These are phyloP conservation scores for Philypnodon macrostomus DNA, from an alignment of 2,797 vertebrate species.

Conservation along the genomic window DNA sequence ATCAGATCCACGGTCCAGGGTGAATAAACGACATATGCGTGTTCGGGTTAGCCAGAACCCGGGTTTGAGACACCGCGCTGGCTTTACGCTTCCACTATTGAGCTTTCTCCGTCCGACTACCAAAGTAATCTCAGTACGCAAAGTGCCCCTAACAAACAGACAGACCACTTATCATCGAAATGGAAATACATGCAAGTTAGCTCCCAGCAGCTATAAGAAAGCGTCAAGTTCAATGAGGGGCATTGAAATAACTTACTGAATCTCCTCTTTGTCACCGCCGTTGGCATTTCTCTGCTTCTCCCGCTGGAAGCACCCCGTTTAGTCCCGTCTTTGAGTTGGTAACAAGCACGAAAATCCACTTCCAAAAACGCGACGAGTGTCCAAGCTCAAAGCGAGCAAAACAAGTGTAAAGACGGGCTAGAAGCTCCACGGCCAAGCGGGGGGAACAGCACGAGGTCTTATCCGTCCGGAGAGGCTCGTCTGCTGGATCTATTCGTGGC, in stretches of 20 bases:
- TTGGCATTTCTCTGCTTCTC: slow-evolving; percentile 72
- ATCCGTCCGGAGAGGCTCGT: slow-evolving; percentile 53
- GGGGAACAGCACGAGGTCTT: slow-evolving; percentile 57
- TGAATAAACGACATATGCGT: slow-evolving; percentile 23
- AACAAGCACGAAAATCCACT: slow-evolving; percentile 66
- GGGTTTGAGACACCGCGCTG: slow-evolving; percentile 7
- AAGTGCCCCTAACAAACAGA: not conserved
- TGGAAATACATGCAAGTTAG: slow-evolving; percentile 17
- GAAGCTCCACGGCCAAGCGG: slow-evolving; percentile 43
- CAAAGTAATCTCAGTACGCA: slow-evolving; percentile 12
- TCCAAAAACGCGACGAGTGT: slow-evolving; percentile 24
- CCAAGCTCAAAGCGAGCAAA: slow-evolving; percentile 12
- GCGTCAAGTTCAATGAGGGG: slow-evolving; percentile 46
- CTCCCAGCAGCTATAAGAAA: slow-evolving; percentile 16
- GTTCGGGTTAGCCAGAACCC: slow-evolving; percentile 13
- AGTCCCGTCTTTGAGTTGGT: slow-evolving; percentile 56
- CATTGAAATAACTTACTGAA: slow-evolving; percentile 68
- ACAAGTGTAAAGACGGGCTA: slow-evolving; percentile 5
- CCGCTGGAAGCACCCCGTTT: slow-evolving; percentile 34
- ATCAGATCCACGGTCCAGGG: slow-evolving; percentile 2
- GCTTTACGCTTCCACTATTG: slow-evolving; percentile 15
- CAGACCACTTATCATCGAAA: fast-evolving
- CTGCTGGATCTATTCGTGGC: slow-evolving; percentile 61
- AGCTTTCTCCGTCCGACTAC: slow-evolving; percentile 6
- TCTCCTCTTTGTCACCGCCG: slow-evolving; percentile 68